Evolutionary conservation across 1,140 invertebrate genomes (phyloP), one percentile per base, ranked within the genome.

Genomic region (Hyles euphorbiae): DNA sequence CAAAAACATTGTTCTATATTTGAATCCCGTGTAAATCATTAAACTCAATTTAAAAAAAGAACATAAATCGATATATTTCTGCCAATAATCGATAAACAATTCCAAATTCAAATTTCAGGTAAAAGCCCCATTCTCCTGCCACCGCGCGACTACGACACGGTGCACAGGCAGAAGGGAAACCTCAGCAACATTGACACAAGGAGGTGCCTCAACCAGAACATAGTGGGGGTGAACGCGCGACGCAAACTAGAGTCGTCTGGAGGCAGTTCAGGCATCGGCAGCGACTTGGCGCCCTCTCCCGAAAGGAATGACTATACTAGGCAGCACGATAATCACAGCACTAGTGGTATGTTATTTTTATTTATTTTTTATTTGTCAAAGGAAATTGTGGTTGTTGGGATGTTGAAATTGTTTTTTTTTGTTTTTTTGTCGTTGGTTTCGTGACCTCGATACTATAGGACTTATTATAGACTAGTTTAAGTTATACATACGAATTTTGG

Each of bases 121-220:
- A 92, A 93, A 62, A 93, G 93, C 32, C 93, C 94, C 0, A 97
- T 97, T 1, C 91, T 98, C 46, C 90, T 98, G 36, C 97, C 98
- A 2, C 97, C 97, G 0, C 92, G 96, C 47, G 98, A 98, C 84
- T 99, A 98, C 86, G 97, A 98, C 78, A 96, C 95, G 2, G 93
- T 95, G 5, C 95, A 96, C 71, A 90, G 96, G 12, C 94, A 94
- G 60, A 95, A 95, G 58, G 96, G 96, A 1, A 96, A 96, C 76
- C 84, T 96, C n/a, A 92, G 92, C 34, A 94, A 94, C 44, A 96
- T 96, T 54, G 95, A 96, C 73, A 89, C 93, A 11, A 80, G 95
- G 10, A 89, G 95, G 52, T 95, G 93, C 63, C 81, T 94, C 33
- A 95, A 94, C 63, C 83, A 92, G 61, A 94, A 92, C 60, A 94